Conservation (phyloP, 2,797 vertebrate species). For the Rhadinocentrus ornatus region DNA sequence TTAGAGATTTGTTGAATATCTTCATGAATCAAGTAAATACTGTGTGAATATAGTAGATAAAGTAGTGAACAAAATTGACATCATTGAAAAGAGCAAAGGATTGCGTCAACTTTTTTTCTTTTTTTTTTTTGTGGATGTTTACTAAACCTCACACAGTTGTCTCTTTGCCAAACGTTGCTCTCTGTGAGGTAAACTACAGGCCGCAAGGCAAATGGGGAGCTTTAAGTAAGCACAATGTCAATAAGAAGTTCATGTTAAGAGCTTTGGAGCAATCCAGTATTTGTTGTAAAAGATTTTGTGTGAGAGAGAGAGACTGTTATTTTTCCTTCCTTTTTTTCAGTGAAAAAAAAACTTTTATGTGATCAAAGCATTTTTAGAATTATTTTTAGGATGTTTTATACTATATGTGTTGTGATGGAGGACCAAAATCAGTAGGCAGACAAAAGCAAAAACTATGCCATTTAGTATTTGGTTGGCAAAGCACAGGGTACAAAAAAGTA, state of each 20-base stretch:
- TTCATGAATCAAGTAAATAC: conserved; percentile 84
- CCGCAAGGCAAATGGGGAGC: conserved; percentile 59
- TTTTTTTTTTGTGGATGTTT: conserved; percentile 72
- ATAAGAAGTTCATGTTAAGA: conserved; percentile 76
- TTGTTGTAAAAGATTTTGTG: conserved; percentile 79
- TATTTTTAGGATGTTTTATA: conserved; percentile 89
- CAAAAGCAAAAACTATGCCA: conserved; percentile 85
- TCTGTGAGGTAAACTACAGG: conserved; percentile 74
- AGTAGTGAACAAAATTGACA: conserved; percentile 81
- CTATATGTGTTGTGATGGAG: conserved; percentile 84
- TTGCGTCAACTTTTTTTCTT: conserved; percentile 67
- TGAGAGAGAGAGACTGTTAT: conserved; percentile 86
- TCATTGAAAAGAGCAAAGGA: conserved; percentile 71
- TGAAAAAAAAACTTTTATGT: conserved; percentile 82
- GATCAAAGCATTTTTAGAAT: conserved; percentile 84
- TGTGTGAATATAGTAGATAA: conserved; percentile 84
- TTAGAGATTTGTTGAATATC: conserved; percentile 83
- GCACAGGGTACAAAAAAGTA: conserved; percentile 83
- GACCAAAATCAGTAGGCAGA: conserved; percentile 86
- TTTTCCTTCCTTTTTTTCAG: conserved; percentile 78
- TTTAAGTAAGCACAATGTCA: conserved; percentile 81
- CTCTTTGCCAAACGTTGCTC: conserved; percentile 75
- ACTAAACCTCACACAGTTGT: conserved; percentile 78
- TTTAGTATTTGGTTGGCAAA: conserved; percentile 80
- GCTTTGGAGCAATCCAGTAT: conserved; percentile 77